Evolutionary conservation across 2,888 invertebrate species (phyloP), one percentile per base, ranked within the genome.

Genomic region (Scaeva pyrastri): DNA sequence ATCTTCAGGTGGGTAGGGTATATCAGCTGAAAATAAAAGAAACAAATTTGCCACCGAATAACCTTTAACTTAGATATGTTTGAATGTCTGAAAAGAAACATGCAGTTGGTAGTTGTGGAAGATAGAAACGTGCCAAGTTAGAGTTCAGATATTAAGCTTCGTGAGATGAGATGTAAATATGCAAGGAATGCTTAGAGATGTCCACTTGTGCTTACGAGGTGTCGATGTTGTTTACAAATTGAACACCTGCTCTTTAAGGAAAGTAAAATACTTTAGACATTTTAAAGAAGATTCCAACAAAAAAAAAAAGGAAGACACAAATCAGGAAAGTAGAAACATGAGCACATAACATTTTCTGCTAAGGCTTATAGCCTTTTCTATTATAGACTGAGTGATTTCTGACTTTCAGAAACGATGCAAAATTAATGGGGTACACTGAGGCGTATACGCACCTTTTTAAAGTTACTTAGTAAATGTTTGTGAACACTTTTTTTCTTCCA

Each of bases 61-160:
- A 66, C 48, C 66, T 66, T 36, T 48, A 48, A 19, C 66, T 19
- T 5, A 43, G n/a, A 4, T 39, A 21, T 48, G 26, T 19, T 14
- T 48, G 8, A 19, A 10, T 66, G 11, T 31, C 3, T 31, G 43
- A 12, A 12, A 21, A 31, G 7, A 45, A 64, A 64, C 31, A 62
- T 23, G 4, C 11, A 23, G 23, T 26, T n/a, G 16, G 16, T 36
- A 4, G 2, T 26, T 2, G 10, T 41, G 7, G 14, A 4, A 6
- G 41, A 21, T 10, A 23, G 14, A 60, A n/a, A 41, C 43, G 26
- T 43, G 62, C 16, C 6, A 23, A n/a, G 23, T 19, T 14, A 23
- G 23, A 26, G 39, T 21, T 41, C 19, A 2, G 16, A 45, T 19
- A 16, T 31, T 31, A 11, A 64, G 16, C 48, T 48, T 31, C 19